Base-by-base conservation (phyloP, 2,888 invertebrate genomes). In the Ischnus inquisitorius region DNA sequence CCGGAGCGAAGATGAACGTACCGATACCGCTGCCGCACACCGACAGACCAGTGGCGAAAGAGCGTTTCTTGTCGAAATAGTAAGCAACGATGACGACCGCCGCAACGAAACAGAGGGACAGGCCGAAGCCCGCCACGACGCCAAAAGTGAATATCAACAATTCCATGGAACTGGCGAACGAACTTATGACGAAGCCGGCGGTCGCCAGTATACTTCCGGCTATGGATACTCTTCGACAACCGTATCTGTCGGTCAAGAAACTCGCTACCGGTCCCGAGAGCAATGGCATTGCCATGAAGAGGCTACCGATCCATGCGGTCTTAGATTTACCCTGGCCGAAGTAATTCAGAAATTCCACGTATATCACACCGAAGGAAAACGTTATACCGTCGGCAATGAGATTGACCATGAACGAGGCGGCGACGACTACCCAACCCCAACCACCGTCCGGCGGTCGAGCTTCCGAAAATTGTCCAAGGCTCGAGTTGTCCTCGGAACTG, bases 391-490 rank as follows among this genome's bases (percentile, higher is more conserved):
- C 98, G 54, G 98, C 98, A 89, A 98, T 97, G 85, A 98, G 95
- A 92, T 98, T 98, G 85, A 98, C 97, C 94, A 98, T 95, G 93
- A 98, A 98, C 0, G 98, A 96, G 28, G 97, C 97, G 83, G 97
- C 96, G 0, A 98, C 98, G 71, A 98, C 96, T 41, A 98, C 97
- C 98, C 98, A 98, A 4, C 98, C 98, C 97, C 97, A 98, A 14
- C 98, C 98, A 10, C 98, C 98, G 93, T 98, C 98, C 1, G 97
- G 98, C 0, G 97, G 96, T 22, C 96, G 94, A 0, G 96, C 95
- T 92, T 96, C 96, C 6, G 96, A 94, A 89, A 95, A 94, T 68
- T 95, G 95, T 12, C 95, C 95, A 60, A 96, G 94, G 81, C 96
- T 96, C 80, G 96, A 95, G 87, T 95, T 95, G 60, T 95, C 95